A percentile compares a stretch with the other conserved stretches of the same genome.
Evolutionary conservation across 53 echinoderm and acorn worm species (phyloP).

Genomic region (Paracentrotus lividus): DNA sequence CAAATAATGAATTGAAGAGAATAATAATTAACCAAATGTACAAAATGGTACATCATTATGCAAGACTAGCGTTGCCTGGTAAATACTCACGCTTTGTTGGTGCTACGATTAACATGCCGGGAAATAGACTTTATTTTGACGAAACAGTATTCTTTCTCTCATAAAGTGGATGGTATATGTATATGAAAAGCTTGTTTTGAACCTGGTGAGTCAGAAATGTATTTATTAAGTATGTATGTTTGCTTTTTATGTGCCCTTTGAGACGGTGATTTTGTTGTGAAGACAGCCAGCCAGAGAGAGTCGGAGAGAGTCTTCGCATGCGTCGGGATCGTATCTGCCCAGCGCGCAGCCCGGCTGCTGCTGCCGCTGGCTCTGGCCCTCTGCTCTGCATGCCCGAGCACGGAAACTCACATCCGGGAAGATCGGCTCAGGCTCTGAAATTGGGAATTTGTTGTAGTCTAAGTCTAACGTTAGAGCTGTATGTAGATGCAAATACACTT

Average conservation of each 20-base stretch:
- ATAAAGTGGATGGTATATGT: not conserved
- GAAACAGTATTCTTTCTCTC: not conserved
- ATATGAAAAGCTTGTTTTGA: not conserved
- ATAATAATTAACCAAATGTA: too few species aligned
- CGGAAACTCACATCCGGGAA: too few species aligned
- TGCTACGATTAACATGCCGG: not conserved
- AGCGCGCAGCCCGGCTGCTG: too few species aligned
- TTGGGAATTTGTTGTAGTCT: too few species aligned
- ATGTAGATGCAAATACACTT: too few species aligned
- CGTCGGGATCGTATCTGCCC: not conserved
- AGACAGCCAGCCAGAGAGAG: too few species aligned
- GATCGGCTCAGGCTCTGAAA: too few species aligned
- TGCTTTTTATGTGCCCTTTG: not conserved
- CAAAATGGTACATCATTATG: too few species aligned
- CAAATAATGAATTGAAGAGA: too few species aligned
- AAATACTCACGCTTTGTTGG: not conserved
- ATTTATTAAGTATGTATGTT: not conserved
- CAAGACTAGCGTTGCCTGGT: conserved; percentile 3
- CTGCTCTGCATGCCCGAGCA: too few species aligned
- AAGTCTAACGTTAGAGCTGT: too few species aligned
- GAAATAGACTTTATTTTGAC: not conserved
- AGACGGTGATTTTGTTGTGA: not conserved
- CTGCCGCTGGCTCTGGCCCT: too few species aligned
- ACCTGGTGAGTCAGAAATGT: not conserved
- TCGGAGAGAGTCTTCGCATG: not conserved